Percentiles rank a stretch among this genome's conserved stretches.
phyloP scores from a whole-genome alignment of 1,140 invertebrate genomes.

The Diuraphis noxia region DNA sequence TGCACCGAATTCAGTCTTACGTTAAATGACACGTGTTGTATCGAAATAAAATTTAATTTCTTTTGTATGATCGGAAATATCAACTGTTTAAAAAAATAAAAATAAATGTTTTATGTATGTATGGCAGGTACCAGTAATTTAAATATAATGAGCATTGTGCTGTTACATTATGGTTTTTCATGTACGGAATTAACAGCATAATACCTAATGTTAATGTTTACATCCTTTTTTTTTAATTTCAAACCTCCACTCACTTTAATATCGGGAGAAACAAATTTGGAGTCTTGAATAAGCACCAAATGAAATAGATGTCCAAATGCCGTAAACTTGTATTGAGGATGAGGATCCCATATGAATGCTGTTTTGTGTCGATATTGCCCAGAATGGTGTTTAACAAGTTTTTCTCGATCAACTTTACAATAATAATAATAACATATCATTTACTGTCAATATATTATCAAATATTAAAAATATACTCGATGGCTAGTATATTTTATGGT shows the following conservation, averaged over 20 bases:
- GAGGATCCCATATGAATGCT: constrained; percentile 72
- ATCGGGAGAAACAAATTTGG: constrained; percentile 64
- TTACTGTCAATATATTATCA: neutral
- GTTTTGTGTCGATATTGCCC: constrained; percentile 69
- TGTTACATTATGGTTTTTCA: neutral
- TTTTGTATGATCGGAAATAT: too few relatives aligned
- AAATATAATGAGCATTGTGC: neutral
- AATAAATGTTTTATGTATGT: neutral
- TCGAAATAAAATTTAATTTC: too few relatives aligned
- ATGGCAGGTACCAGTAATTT: neutral
- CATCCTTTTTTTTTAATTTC: neutral
- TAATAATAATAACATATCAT: neutral
- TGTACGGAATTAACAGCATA: too few relatives aligned
- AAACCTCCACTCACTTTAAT: constrained; percentile 61
- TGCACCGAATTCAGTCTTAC: neutral
- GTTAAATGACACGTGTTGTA: neutral
- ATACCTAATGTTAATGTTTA: neutral
- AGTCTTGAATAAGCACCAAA: constrained; percentile 65
- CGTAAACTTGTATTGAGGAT: constrained; percentile 71
- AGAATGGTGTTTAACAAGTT: constrained; percentile 62
- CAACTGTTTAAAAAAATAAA: neutral
- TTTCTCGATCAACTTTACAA: constrained; percentile 56
- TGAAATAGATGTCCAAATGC: constrained; percentile 67
- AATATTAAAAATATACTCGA: neutral
- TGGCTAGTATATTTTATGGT: neutral